Evolutionary conservation across 2,113 vertebrate genomes (phyloP), one percentile per base, ranked within the genome.

Genomic region (Lonchura striata): DNA sequence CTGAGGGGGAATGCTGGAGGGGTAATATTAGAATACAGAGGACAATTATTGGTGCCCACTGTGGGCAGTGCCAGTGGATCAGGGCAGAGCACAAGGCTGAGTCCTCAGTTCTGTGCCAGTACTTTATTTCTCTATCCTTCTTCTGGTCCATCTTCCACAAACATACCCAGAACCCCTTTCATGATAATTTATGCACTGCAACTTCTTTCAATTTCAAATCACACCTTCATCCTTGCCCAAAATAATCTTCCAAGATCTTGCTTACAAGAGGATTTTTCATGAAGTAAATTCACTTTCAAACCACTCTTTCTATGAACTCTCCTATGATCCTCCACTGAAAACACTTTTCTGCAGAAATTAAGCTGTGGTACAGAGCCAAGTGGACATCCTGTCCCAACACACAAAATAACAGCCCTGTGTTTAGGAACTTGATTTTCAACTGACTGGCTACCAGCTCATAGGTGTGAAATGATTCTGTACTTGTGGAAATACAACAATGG

Each of bases 151-250:
- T 90, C 79, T 94, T 90, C 93, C 64, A 85, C 70, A 93, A 92
- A 93, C 90, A 93, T 52, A 90, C 68, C 59, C 86, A 93, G 68
- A 95, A 95, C 72, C 82, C 90, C 85, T 37, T 68, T 83, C 76
- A 61, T 83, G 94, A 81, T 95, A 95, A 95, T 96, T 88, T 97
- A 94, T 94, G 88, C 90, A 27, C 88, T 96, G 92, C 85, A 94
- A 95, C 35, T 95, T 94, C 90, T 95, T 97, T 94, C 87, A 80
- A 92, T 95, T 94, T 90, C 82, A 90, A 82, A 94, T 95, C 94
- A 94, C 85, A 95, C 85, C 95, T 95, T 95, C 92, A 86, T 91
- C 70, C 61, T 88, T 80, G 91, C 95, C 87, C 82, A 92, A 97
- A 95, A 94, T 94, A 92, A 90, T 93, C 94, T 89, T 86, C 83